phyloP scores from a whole-genome alignment of 1,140 invertebrate genomes.

The Ips typographus region DNA sequence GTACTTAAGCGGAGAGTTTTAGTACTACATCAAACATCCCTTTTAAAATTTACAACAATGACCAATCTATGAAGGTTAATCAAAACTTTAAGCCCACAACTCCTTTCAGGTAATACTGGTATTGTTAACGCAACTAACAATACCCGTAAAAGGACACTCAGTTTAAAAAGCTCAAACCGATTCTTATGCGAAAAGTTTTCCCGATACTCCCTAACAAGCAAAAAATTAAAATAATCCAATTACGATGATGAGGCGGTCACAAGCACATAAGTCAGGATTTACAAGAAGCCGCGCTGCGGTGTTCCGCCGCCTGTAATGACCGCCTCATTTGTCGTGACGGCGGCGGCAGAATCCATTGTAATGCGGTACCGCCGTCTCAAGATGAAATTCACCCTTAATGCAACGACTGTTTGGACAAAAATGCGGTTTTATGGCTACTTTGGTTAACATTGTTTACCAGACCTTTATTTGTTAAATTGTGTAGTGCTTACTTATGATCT shows the following conservation, averaged over 20 bases:
- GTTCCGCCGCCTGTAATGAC: conserved; percentile 17
- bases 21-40: background rate
- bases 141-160: background rate
- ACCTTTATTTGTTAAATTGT: no score
- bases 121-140: background rate
- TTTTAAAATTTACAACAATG: background rate
- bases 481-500: no score
- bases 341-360: background rate
- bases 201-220: conserved; percentile 5
- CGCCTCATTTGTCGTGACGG: conserved; percentile 28
- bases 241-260: conserved; percentile 29
- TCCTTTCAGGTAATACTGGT: background rate
- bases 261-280: conserved; percentile 28
- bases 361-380: no score
- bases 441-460: no score
- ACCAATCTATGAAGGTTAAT: background rate
- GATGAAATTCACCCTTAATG: no score
- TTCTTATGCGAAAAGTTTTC: background rate
- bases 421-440: no score
- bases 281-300: conserved; percentile 16
- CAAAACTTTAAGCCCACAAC: background rate
- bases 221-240: conserved; percentile 34
- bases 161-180: background rate
- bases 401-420: no score
- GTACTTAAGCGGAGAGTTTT: conserved; percentile 12